A percentile compares a stretch with the other conserved stretches of the same genome.
These are phyloP conservation scores for Pentalonia nigronervosa DNA, from an alignment of 1,140 invertebrate species.

Conservation along the genomic window DNA sequence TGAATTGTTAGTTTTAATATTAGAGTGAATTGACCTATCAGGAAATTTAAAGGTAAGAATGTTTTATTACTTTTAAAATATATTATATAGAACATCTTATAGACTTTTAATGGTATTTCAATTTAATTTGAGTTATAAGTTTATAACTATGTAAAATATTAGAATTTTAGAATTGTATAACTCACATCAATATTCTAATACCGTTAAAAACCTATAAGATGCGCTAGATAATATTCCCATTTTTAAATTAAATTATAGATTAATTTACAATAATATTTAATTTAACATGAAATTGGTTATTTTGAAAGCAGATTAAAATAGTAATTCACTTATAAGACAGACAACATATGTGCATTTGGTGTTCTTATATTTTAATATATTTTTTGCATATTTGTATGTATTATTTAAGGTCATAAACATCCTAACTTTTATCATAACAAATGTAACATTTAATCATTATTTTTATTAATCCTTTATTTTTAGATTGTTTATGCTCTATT, in stretches of 20 bases:
- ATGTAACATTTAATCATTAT: neutral
- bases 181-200: neutral
- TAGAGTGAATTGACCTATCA: no score
- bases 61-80: no score
- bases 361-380: neutral
- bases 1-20: no score
- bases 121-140: no score
- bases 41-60: no score
- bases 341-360: no score
- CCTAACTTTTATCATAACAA: neutral
- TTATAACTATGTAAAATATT: no score
- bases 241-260: neutral
- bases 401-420: neutral
- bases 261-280: neutral
- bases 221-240: neutral
- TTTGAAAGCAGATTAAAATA: neutral
- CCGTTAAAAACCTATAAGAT: neutral
- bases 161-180: neutral
- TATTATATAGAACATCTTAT: no score
- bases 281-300: neutral
- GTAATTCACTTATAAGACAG: neutral
- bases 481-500: slow-evolving; percentile 79
- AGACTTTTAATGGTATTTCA: no score
- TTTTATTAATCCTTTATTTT: slow-evolving; percentile 58
- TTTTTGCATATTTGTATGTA: neutral